These are phyloP conservation scores for Tetheella fluctuosa DNA, from an alignment of 2,888 invertebrate genomes.

Conservation along the genomic window DNA sequence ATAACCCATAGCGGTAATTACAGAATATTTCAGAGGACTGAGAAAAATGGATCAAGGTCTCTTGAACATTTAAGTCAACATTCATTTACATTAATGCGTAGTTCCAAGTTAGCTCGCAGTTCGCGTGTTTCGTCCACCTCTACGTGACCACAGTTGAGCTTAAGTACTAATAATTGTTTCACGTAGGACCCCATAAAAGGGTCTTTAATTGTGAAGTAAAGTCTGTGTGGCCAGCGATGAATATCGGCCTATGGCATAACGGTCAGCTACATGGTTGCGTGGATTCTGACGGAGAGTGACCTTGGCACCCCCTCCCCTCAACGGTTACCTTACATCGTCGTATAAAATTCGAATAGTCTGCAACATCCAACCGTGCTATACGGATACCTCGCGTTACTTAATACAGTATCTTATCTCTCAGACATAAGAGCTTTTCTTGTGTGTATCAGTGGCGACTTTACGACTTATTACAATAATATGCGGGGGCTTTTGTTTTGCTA, in stretches of 20 bases:
- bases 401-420: conserved; percentile 50
- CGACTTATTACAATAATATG: conserved; percentile 37
- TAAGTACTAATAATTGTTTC: conserved; percentile 66
- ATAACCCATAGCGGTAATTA: conserved; percentile 29
- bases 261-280: conserved; percentile 69
- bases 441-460: conserved; percentile 42
- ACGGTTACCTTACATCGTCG: conserved; percentile 52
- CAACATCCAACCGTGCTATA: conserved; percentile 67
- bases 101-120: conserved; percentile 64
- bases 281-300: conserved; percentile 74
- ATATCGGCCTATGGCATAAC: conserved; percentile 62
- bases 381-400: conserved; percentile 58
- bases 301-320: conserved; percentile 66
- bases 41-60: conserved; percentile 70
- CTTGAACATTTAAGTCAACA: conserved; percentile 42
- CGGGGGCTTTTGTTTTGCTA: conserved; percentile 69
- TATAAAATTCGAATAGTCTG: conserved; percentile 78
- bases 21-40: conserved; percentile 31
- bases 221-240: conserved; percentile 55
- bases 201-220: conserved; percentile 60
- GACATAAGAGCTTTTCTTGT: conserved; percentile 54
- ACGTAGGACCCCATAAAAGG: conserved; percentile 62
- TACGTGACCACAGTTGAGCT: conserved; percentile 53
- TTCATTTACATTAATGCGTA: conserved; percentile 64
- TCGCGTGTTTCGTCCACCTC: conserved; percentile 61